Conservation (phyloP, 2,888 invertebrate species). For the Bugula neritina region DNA sequence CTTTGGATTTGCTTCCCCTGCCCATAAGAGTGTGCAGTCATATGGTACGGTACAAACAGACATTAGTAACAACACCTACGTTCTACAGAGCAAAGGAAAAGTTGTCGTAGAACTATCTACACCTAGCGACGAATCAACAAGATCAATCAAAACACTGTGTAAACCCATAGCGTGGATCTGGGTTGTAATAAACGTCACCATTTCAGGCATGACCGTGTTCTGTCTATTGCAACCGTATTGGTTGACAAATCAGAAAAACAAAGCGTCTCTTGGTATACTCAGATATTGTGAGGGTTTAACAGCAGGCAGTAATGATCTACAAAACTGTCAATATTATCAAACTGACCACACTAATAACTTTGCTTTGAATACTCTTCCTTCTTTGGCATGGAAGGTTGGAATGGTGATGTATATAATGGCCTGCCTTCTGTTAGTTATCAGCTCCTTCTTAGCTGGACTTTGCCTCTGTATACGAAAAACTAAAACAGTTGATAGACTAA, state of each 20-base stretch:
- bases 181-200: not conserved
- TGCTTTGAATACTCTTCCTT: not conserved
- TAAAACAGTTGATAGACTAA: not conserved
- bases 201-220: not conserved
- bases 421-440: not conserved
- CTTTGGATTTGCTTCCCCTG: not conserved
- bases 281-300: not conserved
- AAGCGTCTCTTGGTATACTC: conserved; percentile 10
- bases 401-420: not conserved
- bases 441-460: not conserved
- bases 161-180: conserved; percentile 22
- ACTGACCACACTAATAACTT: not conserved
- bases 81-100: not conserved
- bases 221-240: conserved; percentile 9
- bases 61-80: not conserved
- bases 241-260: not conserved
- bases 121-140: not conserved
- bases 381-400: conserved; percentile 13
- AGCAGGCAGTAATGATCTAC: not conserved
- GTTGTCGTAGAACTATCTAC: not conserved
- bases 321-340: not conserved
- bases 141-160: not conserved
- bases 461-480: conserved; percentile 19
- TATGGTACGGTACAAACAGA: conserved; percentile 23
- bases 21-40: not conserved